Conservation (phyloP, 2,797 vertebrate species). For the Poecilia wingei region DNA sequence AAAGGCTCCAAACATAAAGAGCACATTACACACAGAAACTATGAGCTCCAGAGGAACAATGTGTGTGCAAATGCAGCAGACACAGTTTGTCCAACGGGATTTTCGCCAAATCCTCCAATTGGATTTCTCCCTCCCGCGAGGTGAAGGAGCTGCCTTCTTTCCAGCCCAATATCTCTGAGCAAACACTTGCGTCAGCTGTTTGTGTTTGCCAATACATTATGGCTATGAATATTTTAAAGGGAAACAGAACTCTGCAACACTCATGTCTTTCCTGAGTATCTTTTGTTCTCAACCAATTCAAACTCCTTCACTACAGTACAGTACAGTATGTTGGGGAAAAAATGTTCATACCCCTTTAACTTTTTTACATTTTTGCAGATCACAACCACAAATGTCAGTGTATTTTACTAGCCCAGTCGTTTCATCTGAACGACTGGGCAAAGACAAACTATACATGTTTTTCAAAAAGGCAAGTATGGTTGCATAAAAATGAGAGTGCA, state of each 20-base stretch:
- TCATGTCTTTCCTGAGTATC: conserved; percentile 4
- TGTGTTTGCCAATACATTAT: conserved; percentile 65
- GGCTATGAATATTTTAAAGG: conserved; percentile 67
- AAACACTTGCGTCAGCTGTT: conserved; percentile 69
- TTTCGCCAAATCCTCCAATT: conserved; percentile 71
- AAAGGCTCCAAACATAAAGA: conserved; percentile 36
- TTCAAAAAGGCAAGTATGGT: not conserved
- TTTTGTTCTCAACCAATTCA: conserved; percentile 25
- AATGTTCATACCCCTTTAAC: not conserved
- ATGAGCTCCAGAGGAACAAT: conserved; percentile 51
- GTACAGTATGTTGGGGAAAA: not conserved
- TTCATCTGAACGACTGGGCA: not conserved
- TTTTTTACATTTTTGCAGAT: not conserved
- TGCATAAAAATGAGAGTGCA: not conserved
- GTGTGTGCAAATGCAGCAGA: conserved; percentile 66
- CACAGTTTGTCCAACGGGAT: conserved; percentile 63
- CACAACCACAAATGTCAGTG: not conserved
- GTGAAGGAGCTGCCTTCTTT: conserved; percentile 52
- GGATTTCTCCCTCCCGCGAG: conserved; percentile 58
- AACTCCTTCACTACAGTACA: not conserved
- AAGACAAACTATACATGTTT: not conserved
- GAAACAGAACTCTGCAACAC: conserved; percentile 33
- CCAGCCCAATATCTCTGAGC: conserved; percentile 62
- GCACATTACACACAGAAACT: conserved; percentile 29
- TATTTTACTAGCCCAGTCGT: not conserved